phyloP scores from a whole-genome alignment of 2,797 vertebrate genomes.

The Anableps anableps region DNA sequence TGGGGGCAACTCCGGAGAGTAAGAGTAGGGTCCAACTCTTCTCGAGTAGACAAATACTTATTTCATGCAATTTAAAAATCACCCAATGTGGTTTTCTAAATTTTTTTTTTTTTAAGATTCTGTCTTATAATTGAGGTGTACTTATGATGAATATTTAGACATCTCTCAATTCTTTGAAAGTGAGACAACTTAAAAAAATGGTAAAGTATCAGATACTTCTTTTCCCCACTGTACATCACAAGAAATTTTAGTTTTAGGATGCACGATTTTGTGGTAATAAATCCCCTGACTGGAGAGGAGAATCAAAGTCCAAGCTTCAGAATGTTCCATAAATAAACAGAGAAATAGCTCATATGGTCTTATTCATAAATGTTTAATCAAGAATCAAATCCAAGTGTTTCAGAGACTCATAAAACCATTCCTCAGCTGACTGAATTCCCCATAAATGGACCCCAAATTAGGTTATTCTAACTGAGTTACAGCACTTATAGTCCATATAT shows the following conservation, averaged over 20 bases:
- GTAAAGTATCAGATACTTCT: neutral
- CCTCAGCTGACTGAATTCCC: constrained; percentile 26
- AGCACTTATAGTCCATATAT: constrained; percentile 36
- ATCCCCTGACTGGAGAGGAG: constrained; percentile 21
- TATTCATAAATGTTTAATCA: constrained; percentile 52
- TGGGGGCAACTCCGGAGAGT: too few species aligned
- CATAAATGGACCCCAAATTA: constrained; percentile 38
- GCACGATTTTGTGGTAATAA: neutral
- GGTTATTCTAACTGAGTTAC: constrained; percentile 34
- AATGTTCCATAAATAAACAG: constrained; percentile 29
- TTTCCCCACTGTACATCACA: neutral
- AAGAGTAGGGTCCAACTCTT: too few species aligned
- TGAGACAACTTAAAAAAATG: too few species aligned
- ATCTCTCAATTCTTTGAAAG: too few species aligned
- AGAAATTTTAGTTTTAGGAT: neutral
- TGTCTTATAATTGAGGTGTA: too few species aligned
- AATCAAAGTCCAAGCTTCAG: constrained; percentile 10
- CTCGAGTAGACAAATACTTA: too few species aligned
- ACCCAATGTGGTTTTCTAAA: too few species aligned
- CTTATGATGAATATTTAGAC: too few species aligned
- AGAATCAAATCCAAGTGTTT: constrained; percentile 43
- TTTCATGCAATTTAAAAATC: too few species aligned
- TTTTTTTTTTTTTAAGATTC: too few species aligned
- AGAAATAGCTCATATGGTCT: constrained; percentile 37
- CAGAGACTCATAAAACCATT: constrained; percentile 32